Base-by-base conservation (phyloP, 2,888 invertebrate species). In the Agrenia bidenticulata region DNA sequence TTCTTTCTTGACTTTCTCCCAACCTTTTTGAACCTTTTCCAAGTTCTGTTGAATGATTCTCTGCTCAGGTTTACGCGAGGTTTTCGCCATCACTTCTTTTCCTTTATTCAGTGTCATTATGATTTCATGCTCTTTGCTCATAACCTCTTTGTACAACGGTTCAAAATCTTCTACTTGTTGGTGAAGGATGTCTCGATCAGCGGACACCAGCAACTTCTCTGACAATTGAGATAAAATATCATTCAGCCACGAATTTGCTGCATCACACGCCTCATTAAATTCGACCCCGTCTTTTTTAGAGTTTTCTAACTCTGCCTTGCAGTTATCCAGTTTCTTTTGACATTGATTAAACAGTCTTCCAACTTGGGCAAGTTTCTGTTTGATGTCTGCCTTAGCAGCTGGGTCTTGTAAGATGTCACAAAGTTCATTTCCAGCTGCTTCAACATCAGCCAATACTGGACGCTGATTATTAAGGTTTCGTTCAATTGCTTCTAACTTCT, bases 101-200 rank as follows among this genome's bases (percentile, higher is more conserved):
- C 95, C 95, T 81, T 94, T 94, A 78, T 95, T 94, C 32, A 96
- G 80, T 17, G 96, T 83, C 88, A 95, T 94, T 73, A 95, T 93
- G 0, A 95, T 88, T 81, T 96, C 95, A 78, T 94, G 94, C 77
- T 94, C 94, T 69, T 91, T 86, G 71, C 89, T 87, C 82, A 92
- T 88, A 1, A 95, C 89, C 77, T 92, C 92, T 37, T 90, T 84
- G 80, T 95, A 94, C 58, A 93, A 84, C 0, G 94, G 93, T 81
- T 84, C 79, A 55, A 78, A 78, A 37, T 90, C 86, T 72, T 90
- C 88, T 61, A 93, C 84, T 82, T 97, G 96, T 77, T 91, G 90
- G 77, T 89, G 89, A 54, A 98, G 83, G 61, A 89, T 86, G 73
- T 87, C 87, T 49, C 86, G 83, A 78, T 94, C 90, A 0, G 96